These are phyloP conservation scores for Spisula subtruncata DNA, from an alignment of 2,888 invertebrate species.

Conservation along the genomic window DNA sequence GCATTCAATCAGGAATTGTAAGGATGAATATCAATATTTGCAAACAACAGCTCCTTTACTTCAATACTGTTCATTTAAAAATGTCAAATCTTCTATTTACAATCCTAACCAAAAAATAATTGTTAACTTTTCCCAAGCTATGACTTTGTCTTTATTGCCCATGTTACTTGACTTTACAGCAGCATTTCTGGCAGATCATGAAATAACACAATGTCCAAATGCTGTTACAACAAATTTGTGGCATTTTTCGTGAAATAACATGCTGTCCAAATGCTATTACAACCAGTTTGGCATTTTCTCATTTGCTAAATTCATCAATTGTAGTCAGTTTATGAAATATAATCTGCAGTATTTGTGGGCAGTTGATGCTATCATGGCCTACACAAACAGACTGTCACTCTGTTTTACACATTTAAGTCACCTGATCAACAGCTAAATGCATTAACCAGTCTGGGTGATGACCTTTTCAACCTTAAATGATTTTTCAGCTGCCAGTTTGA, in stretches of 20 bases:
- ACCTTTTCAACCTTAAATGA: slow-evolving; percentile 32
- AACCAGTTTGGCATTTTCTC: slow-evolving; percentile 16
- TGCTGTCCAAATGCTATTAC: background rate
- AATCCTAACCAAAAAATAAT: too few species aligned
- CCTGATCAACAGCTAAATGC: slow-evolving; percentile 17
- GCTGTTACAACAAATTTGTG: background rate
- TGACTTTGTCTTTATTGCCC: background rate
- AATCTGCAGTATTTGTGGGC: slow-evolving; percentile 17
- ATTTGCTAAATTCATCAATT: slow-evolving; percentile 9
- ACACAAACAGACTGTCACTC: slow-evolving; percentile 23
- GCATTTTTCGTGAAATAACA: slow-evolving; percentile 1
- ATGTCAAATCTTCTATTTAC: too few species aligned
- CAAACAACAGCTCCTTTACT: too few species aligned
- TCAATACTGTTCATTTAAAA: too few species aligned
- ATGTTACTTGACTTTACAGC: background rate
- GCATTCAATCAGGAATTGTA: too few species aligned
- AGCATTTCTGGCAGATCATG: background rate
- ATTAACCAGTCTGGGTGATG: slow-evolving; percentile 7
- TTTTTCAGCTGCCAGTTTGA: slow-evolving; percentile 19
- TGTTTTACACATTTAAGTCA: slow-evolving; percentile 13
- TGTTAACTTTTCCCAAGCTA: too few species aligned
- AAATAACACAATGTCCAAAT: background rate
- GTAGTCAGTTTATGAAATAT: slow-evolving; percentile 25
- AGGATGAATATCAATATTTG: too few species aligned
- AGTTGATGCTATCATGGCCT: background rate